These are phyloP conservation scores for Atrichornis clamosus DNA, from an alignment of 2,113 vertebrate species.

Conservation along the genomic window DNA sequence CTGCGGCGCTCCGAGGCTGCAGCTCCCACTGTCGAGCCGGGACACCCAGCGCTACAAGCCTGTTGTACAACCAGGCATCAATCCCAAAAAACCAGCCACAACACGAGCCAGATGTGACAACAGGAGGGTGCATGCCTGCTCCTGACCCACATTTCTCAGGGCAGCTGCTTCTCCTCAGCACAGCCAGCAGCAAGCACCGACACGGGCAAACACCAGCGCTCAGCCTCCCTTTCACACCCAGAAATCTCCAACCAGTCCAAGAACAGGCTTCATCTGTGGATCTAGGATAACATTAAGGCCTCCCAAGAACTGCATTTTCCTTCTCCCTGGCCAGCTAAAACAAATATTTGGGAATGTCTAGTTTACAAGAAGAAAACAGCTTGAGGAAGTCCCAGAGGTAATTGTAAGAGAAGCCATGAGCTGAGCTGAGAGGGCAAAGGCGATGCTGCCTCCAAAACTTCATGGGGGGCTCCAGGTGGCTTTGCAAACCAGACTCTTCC, in stretches of 20 bases:
- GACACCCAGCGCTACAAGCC: neutral
- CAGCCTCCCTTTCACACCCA: neutral
- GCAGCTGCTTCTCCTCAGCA: neutral
- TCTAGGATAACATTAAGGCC: neutral
- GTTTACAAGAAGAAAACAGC: neutral
- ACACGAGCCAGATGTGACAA: neutral
- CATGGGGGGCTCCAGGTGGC: neutral
- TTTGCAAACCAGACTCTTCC: neutral
- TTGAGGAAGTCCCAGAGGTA: neutral
- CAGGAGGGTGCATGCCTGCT: neutral
- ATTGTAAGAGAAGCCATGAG: neutral
- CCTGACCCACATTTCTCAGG: neutral
- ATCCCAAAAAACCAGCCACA: neutral
- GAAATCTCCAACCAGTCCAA: neutral
- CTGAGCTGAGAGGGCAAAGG: neutral
- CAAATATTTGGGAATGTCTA: neutral
- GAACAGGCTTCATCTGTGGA: neutral
- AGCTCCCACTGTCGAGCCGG: rapidly evolving
- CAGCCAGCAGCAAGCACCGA: rapidly evolving
- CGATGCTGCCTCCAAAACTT: neutral
- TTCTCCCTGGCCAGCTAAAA: neutral
- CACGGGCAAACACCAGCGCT: neutral
- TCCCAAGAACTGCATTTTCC: neutral
- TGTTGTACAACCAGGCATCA: rapidly evolving
- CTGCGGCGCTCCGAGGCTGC: rapidly evolving